Conservation (phyloP, 2,113 vertebrate species). For the Pristiophorus japonicus region DNA sequence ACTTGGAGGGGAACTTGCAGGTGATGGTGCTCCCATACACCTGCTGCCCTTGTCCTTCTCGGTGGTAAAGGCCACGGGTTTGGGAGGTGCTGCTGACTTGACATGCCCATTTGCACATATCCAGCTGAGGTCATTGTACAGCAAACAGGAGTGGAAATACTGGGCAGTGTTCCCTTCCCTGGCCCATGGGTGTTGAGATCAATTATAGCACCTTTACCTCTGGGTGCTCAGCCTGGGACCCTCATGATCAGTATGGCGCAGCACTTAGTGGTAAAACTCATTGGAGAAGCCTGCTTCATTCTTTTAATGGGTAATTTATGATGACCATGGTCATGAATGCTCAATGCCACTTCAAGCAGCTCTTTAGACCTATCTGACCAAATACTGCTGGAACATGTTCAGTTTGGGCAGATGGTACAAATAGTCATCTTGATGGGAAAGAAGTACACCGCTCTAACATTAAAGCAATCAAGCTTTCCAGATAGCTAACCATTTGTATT, state of each 20-base stretch:
- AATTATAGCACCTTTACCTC: not conserved
- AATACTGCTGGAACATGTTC: not conserved
- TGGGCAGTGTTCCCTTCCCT: not conserved
- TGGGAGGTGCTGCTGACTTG: too few relatives aligned
- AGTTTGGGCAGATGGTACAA: not conserved
- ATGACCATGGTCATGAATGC: not conserved
- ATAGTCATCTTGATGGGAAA: not conserved
- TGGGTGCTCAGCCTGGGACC: not conserved
- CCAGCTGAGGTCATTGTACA: not conserved
- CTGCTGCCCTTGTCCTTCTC: too few relatives aligned
- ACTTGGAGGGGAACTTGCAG: too few relatives aligned
- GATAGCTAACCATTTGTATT: not conserved
- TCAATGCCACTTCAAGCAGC: not conserved
- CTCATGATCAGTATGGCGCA: not conserved
- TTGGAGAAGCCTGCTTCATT: not conserved
- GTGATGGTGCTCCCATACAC: too few relatives aligned
- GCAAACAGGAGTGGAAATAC: not conserved
- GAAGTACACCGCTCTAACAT: too few relatives aligned
- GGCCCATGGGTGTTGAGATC: not conserved
- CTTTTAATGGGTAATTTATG: not conserved
- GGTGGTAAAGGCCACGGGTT: too few relatives aligned
- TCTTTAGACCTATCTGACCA: not conserved
- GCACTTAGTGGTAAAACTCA: not conserved
- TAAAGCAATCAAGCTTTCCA: not conserved
- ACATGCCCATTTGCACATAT: not conserved